Conservation (phyloP, 64 coral and sea anemone species). For the Montipora capricornis region DNA sequence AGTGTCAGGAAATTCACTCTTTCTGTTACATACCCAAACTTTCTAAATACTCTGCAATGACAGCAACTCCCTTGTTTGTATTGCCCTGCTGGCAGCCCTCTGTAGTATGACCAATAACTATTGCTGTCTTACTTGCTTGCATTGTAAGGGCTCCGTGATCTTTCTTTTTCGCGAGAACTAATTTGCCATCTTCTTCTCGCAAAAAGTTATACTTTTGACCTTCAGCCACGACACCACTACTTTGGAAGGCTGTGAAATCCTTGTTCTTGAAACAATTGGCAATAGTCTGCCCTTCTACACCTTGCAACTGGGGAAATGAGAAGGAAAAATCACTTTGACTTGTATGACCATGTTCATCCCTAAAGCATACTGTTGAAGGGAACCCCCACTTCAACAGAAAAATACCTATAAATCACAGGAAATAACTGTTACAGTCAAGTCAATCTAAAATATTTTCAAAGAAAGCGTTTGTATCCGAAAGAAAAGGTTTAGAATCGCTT, state of each 20-base stretch:
- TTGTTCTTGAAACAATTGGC: conserved; percentile 68
- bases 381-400: no score
- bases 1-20: neutral
- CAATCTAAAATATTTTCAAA: no score
- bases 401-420: no score
- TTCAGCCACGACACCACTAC: conserved; percentile 41
- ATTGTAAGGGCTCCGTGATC: conserved; percentile 47
- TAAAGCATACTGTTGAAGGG: no score
- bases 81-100: conserved; percentile 58
- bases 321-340: neutral
- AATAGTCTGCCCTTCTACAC: neutral
- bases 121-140: conserved; percentile 72
- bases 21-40: conserved; percentile 28
- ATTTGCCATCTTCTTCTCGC: conserved; percentile 38
- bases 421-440: no score
- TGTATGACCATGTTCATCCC: neutral
- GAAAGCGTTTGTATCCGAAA: no score
- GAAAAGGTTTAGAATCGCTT: no score
- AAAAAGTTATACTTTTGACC: neutral
- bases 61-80: conserved; percentile 52
- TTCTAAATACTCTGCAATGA: conserved; percentile 67
- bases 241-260: conserved; percentile 52
- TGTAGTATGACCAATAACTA: conserved; percentile 59
- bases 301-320: neutral
- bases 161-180: conserved; percentile 66